Percentiles rank a stretch among this genome's conserved stretches.
Conservation (phyloP, 2,797 vertebrate genomes). For the Peromyscus eremicus region DNA sequence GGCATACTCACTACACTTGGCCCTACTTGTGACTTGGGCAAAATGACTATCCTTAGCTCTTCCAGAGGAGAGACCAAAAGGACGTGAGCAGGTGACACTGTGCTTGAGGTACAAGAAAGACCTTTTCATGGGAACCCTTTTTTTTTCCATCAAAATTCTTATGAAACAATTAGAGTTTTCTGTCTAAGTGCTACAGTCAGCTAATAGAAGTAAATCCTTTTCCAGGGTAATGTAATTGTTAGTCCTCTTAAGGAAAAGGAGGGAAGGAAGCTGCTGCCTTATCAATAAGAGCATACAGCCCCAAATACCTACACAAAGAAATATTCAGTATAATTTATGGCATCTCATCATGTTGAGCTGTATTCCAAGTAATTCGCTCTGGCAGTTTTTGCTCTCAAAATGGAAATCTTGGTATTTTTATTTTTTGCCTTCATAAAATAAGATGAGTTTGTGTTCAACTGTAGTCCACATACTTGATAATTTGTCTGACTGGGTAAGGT, state of each 20-base stretch:
- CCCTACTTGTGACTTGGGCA: slow-evolving; percentile 64
- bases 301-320: slow-evolving; percentile 82
- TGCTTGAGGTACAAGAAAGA: slow-evolving; percentile 30
- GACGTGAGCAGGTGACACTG: slow-evolving; percentile 47
- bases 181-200: slow-evolving; percentile 67
- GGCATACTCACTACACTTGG: slow-evolving; percentile 78
- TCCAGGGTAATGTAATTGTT: slow-evolving; percentile 79
- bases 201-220: slow-evolving; percentile 83
- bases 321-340: slow-evolving; percentile 83
- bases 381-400: slow-evolving; percentile 81
- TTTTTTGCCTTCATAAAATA: slow-evolving; percentile 76
- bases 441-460: slow-evolving; percentile 83
- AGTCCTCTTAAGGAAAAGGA: slow-evolving; percentile 54
- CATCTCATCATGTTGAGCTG: slow-evolving; percentile 80
- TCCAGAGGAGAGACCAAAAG: slow-evolving; percentile 49
- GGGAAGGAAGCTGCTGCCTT: slow-evolving; percentile 63
- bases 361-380: slow-evolving; percentile 80
- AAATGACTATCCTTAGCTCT: slow-evolving; percentile 57
- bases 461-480: slow-evolving; percentile 83
- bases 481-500: slow-evolving; percentile 82
- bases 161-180: slow-evolving; percentile 67
- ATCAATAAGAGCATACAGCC: slow-evolving; percentile 83
- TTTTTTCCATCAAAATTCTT: slow-evolving; percentile 70
- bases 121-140: slow-evolving; percentile 29
- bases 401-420: slow-evolving; percentile 82